phyloP scores from a whole-genome alignment of 2,888 invertebrate genomes.

The Hoplodrina ambigua region DNA sequence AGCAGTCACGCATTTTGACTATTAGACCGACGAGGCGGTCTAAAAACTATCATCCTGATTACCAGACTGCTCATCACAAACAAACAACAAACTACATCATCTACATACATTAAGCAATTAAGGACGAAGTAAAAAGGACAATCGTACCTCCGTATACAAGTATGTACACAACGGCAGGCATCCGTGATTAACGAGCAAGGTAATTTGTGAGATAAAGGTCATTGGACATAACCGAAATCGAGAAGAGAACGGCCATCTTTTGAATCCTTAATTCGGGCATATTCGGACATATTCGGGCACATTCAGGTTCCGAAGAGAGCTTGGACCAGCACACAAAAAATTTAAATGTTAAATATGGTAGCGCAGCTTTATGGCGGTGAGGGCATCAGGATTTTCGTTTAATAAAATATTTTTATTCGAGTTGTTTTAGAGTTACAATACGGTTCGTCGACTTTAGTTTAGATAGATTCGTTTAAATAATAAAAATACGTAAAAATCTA shows the following conservation, averaged over 20 bases:
- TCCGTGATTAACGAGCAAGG: slow-evolving; percentile 72
- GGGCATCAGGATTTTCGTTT: slow-evolving; percentile 29
- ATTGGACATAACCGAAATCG: slow-evolving; percentile 63
- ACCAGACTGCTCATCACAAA: background rate
- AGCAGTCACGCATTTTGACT: too few species aligned
- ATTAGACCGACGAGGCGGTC: too few species aligned
- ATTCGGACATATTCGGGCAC: background rate
- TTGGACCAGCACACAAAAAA: slow-evolving; percentile 42
- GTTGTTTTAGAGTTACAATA: slow-evolving; percentile 26
- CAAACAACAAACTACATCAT: background rate
- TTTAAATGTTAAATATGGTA: slow-evolving; percentile 49
- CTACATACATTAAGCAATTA: slow-evolving; percentile 46
- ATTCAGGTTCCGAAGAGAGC: slow-evolving; percentile 19
- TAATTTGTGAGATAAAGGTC: slow-evolving; percentile 70
- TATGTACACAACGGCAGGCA: slow-evolving; percentile 55
- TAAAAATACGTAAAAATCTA: background rate
- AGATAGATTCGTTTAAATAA: background rate
- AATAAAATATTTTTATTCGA: slow-evolving; percentile 38
- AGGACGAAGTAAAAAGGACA: slow-evolving; percentile 42
- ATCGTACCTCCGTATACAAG: slow-evolving; percentile 27
- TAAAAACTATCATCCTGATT: background rate
- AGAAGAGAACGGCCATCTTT: slow-evolving; percentile 55
- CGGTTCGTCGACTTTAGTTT: slow-evolving; percentile 15
- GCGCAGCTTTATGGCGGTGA: slow-evolving; percentile 36
- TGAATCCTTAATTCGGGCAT: slow-evolving; percentile 54